phyloP scores from a whole-genome alignment of 2,888 invertebrate species.

The Tachystola acroxantha region DNA sequence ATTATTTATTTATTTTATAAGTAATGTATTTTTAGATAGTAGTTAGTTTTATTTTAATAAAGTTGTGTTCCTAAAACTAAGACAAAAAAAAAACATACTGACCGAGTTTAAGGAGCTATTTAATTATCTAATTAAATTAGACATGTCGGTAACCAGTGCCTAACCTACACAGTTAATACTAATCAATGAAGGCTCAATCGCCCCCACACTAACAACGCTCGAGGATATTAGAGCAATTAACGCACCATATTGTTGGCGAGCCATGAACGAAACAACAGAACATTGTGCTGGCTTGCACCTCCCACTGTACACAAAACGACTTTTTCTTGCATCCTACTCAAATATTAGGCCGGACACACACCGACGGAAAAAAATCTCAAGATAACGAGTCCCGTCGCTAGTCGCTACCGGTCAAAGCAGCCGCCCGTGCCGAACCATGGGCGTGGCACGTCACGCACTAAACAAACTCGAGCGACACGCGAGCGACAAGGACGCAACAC shows the following conservation, averaged over 20 bases:
- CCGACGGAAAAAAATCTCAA: conserved; percentile 53
- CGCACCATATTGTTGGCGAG: conserved; percentile 26
- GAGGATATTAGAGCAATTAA: conserved; percentile 26
- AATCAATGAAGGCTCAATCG: not conserved
- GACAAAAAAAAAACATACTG: too few species aligned
- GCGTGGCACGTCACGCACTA: conserved; percentile 75
- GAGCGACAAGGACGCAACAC: conserved; percentile 42
- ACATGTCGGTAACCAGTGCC: too few species aligned
- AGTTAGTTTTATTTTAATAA: too few species aligned
- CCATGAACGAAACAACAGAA: conserved; percentile 48
- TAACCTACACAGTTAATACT: too few species aligned
- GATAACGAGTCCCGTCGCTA: conserved; percentile 55
- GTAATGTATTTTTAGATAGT: too few species aligned
- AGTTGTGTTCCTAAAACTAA: too few species aligned
- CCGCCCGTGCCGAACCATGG: conserved; percentile 41
- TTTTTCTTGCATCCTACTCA: conserved; percentile 58
- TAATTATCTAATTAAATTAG: too few species aligned
- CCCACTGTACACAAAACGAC: conserved; percentile 60
- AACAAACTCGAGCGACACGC: conserved; percentile 62
- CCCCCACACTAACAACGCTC: conserved; percentile 3
- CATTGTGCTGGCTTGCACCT: conserved; percentile 33
- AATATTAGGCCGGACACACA: conserved; percentile 71
- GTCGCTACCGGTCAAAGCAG: conserved; percentile 71
- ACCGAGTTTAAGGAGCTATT: too few species aligned
- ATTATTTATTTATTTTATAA: too few species aligned